Evolutionary conservation across 2,797 vertebrate species (phyloP), one percentile per base, ranked within the genome.

Genomic region (Lutjanus argentimaculatus): DNA sequence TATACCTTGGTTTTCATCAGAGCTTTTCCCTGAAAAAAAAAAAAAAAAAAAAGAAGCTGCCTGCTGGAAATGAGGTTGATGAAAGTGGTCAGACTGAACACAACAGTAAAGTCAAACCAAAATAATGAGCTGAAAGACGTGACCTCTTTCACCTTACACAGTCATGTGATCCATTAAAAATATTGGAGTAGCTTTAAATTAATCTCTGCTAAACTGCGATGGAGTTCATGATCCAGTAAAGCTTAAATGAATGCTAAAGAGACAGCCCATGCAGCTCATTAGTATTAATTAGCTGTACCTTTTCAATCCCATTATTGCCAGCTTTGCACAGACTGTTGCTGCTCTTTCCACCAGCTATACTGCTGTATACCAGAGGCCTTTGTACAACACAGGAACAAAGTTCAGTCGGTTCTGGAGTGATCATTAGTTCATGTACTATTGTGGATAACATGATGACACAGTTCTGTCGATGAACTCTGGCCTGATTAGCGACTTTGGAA

Each of bases 401-500:
- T 2, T 59, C 68, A 36, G 13, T 21, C 30, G 13, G 30, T 56
- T 42, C 10, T 10, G 51, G 12, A 45, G n/a, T 19, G 42, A 67
- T 77, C 45, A 61, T 71, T 64, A 30, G 16, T 9, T 49, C 22
- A 59, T 7, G 8, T n/a, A 22, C 17, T 14, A 5, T 8, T 42
- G 58, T 22, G 30, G 6, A 7, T 42, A 43, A 59, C 46, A 49
- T 42, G 13, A 61, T 14, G 30, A 48, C 73, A 59, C 21, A 40
- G 67, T 58, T 67, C 36, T 55, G 36, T 64, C 53, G 0, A 71
- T 77, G 74, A 59, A 15, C 51, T 25, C 66, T 75, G 62, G 36
- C 53, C 48, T 58, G 72, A 52, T 57, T 63, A 48, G 4, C 0
- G 0, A 9, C 48, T 49, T 59, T 65, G 22, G 52, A 73, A 59